These are phyloP conservation scores for Chaenogobius annularis DNA, from an alignment of 2,113 vertebrate species.

Conservation along the genomic window DNA sequence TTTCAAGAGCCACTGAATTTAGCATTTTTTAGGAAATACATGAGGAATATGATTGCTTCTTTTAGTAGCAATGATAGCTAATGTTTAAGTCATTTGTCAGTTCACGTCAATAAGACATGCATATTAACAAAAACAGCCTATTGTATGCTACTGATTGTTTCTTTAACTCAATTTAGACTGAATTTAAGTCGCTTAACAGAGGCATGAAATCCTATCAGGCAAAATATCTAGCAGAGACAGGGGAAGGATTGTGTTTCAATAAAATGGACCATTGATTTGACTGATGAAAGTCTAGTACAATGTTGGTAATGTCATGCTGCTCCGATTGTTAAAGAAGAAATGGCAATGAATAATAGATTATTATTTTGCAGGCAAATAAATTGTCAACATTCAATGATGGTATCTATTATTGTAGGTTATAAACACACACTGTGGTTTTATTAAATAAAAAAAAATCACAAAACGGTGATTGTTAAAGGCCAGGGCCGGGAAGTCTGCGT, in stretches of 20 bases:
- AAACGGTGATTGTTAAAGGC: too few species aligned
- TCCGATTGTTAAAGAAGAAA: constrained; percentile 38
- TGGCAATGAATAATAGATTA: constrained; percentile 34
- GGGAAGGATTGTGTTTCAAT: constrained; percentile 72
- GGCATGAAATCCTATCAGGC: constrained; percentile 62
- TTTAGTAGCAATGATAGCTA: background rate
- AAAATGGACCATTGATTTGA: constrained; percentile 77
- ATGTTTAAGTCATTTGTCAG: constrained; percentile 4
- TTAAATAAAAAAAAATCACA: too few species aligned
- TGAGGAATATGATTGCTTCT: constrained; percentile 18
- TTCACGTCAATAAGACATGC: constrained; percentile 6
- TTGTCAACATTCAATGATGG: constrained; percentile 1
- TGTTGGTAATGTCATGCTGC: constrained; percentile 47
- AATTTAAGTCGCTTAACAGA: constrained; percentile 30
- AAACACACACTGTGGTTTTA: background rate
- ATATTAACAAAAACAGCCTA: constrained; percentile 1
- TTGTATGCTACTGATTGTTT: constrained; percentile 16
- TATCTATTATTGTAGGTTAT: background rate
- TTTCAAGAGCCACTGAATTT: constrained; percentile 47
- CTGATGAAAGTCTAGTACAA: constrained; percentile 62
- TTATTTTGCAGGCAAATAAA: constrained; percentile 24
- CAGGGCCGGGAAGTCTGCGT: too few species aligned
- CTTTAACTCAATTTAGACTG: constrained; percentile 17
- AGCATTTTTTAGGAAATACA: constrained; percentile 44
- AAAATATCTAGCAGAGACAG: constrained; percentile 55